Base-by-base conservation (phyloP, 2,797 vertebrate genomes). In the Sparus aurata region DNA sequence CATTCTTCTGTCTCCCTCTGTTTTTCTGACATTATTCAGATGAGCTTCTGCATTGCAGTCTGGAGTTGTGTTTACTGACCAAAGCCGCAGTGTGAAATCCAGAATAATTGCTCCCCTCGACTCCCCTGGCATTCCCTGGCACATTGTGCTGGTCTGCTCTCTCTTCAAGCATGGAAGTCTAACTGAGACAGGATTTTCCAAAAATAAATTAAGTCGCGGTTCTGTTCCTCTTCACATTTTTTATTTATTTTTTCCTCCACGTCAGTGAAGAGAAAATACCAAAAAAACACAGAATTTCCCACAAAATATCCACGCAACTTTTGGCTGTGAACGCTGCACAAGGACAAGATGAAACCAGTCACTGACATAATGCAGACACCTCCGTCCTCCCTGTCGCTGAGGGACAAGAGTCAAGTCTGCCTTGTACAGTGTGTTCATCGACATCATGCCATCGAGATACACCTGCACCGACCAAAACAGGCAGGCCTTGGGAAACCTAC, bases 51-150 rank as follows among this genome's bases (percentile, higher is more conserved):
- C 92, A 92, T 75, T 92, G 91, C 92, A 89, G 87, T 79, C 79
- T 30, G 73, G 73, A 91, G 82, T 89, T 79, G 87, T 91, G 92
- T 93, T 94, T 94, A 88, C 92, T 91, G 92, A 93, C 94, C 91
- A 92, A 91, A 94, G 92, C 91, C 50, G 75, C 87, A 90, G 90
- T 91, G 93, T 92, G 91, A 93, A 94, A 93, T 94, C 87, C 83
- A 88, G 84, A 91, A 91, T 92, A 89, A 93, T 93, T 93, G 90
- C 89, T 89, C 90, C 74, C 80, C 85, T 83, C 77, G 74, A 80
- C 79, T 91, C 93, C 91, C 81, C 77, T 77, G 87, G 85, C 81
- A 63, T 86, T 73, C 73, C 78, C 82, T 77, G 85, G 82, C 86
- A 86, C 82, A 77, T 62, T 73, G 85, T 61, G 64, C 64, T 53